Evolutionary conservation across 1,140 invertebrate species (phyloP).

Genomic region (Drosophila cardini): DNA sequence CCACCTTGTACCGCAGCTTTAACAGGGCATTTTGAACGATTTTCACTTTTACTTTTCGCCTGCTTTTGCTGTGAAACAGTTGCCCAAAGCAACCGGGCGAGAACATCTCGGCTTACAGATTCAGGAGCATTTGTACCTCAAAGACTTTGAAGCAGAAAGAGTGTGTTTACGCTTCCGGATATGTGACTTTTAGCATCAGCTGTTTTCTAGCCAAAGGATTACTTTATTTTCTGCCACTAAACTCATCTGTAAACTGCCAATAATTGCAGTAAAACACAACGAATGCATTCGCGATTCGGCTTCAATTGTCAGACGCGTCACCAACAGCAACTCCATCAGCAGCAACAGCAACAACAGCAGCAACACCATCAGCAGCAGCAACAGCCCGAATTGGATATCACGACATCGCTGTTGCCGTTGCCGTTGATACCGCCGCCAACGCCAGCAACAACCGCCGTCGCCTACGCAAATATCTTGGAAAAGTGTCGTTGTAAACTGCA

Average conservation of each 20-base stretch:
- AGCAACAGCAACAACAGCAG: constrained; percentile 44
- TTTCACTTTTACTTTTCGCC: constrained; percentile 75
- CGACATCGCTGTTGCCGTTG: constrained; percentile 36
- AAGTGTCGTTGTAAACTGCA: constrained; percentile 78
- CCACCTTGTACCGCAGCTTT: constrained; percentile 8
- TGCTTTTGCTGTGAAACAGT: constrained; percentile 45
- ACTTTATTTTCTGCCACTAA: background rate
- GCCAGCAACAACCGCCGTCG: constrained; percentile 37
- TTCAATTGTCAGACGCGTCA: constrained; percentile 79
- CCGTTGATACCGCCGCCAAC: constrained; percentile 25
- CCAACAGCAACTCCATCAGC: constrained; percentile 61
- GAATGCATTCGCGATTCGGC: constrained; percentile 83
- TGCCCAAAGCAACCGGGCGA: constrained; percentile 69
- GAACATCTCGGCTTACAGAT: constrained; percentile 53
- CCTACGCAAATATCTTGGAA: constrained; percentile 70
- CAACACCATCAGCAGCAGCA: constrained; percentile 44
- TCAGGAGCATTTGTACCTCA: background rate
- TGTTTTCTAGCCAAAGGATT: background rate
- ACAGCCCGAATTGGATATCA: constrained; percentile 48
- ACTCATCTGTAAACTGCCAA: constrained; percentile 38
- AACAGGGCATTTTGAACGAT: constrained; percentile 20
- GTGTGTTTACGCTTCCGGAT: constrained; percentile 23
- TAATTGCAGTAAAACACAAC: constrained; percentile 57
- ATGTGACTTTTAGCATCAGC: constrained; percentile 27
- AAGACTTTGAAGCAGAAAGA: background rate